phyloP scores from a whole-genome alignment of 2,113 vertebrate genomes.

The Urocitellus parryii region DNA sequence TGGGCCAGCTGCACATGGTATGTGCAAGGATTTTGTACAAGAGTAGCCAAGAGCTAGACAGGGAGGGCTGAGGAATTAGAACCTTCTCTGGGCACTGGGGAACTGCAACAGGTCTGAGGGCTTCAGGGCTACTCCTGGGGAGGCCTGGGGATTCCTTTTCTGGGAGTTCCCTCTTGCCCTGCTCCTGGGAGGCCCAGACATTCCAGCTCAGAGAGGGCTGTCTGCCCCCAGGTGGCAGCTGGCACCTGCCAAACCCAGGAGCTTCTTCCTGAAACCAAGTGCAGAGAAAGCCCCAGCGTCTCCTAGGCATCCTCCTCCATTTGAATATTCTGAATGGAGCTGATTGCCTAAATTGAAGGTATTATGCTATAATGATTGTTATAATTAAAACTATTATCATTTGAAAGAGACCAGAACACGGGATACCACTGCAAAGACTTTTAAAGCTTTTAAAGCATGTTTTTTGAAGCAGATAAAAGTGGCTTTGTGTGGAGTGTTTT shows the following conservation, averaged over 20 bases:
- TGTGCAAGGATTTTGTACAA: neutral
- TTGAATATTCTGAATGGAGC: constrained; percentile 78
- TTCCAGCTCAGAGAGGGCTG: neutral
- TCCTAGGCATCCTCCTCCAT: neutral
- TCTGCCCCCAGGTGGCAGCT: neutral
- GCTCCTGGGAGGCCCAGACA: neutral
- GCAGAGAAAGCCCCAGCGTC: neutral
- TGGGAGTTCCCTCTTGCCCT: neutral
- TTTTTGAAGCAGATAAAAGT: constrained; percentile 77
- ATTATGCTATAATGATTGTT: constrained; percentile 82
- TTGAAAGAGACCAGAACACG: constrained; percentile 77
- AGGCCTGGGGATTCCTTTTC: neutral
- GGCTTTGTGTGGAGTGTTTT: constrained; percentile 61
- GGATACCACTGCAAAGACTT: constrained; percentile 76
- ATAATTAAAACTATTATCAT: constrained; percentile 85
- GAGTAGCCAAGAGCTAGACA: neutral
- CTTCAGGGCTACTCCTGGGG: neutral
- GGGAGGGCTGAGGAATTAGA: neutral
- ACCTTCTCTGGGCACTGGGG: neutral
- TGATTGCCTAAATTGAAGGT: constrained; percentile 84
- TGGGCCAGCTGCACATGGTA: no score
- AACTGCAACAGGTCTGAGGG: neutral
- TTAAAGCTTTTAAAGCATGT: constrained; percentile 74
- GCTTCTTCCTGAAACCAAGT: neutral
- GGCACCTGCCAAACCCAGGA: neutral